Base-by-base conservation (phyloP, 2,113 vertebrate species). In the Sprattus sprattus region DNA sequence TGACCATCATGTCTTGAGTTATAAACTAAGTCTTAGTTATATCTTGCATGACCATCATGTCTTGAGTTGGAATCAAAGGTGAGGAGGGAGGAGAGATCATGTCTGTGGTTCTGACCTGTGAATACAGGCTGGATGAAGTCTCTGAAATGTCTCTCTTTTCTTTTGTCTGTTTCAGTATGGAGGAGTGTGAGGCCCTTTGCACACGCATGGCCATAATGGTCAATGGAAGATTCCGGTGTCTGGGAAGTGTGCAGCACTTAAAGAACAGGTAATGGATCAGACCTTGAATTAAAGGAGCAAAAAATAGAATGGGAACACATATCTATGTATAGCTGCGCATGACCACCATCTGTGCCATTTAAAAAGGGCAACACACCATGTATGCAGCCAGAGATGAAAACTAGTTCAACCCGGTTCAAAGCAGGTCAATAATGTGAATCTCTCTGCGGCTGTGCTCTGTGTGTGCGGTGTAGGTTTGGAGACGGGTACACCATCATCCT, bases 171-270 rank as follows among this genome's bases (percentile, higher is more conserved):
- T 28, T 25, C 94, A 99, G 98, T 88, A 99, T 99, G 98, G 98
- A 99, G 92, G 98, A 99, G 91, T 99, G 98, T 92, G 98, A 99
- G 90, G 98, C 97, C 2, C 94, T 99, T 45, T 99, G 98, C 90
- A 99, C 98, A 52, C 95, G 98, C 85, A 99, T 99, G 97, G 97
- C 98, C 0, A 99, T 99, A 86, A 99, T 99, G 98, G 98, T 99
- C 90, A 99, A 99, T 2, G 98, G 98, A 81, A 95, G 96, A 88
- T 99, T 99, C 94, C 95, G 97, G 85, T 99, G 98, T 88, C 94
- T 99, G 87, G 98, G 98, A 89, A 99, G 98, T 0, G 98, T 99
- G 81, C 98, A 99, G 83, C 98, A 99, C 91, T 94, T 99, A 82
- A 99, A 99, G 93, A 99, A 98, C 91, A 98, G 96, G 98, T 98